phyloP scores from a whole-genome alignment of 2,113 vertebrate species.

The Cairina moschata region DNA sequence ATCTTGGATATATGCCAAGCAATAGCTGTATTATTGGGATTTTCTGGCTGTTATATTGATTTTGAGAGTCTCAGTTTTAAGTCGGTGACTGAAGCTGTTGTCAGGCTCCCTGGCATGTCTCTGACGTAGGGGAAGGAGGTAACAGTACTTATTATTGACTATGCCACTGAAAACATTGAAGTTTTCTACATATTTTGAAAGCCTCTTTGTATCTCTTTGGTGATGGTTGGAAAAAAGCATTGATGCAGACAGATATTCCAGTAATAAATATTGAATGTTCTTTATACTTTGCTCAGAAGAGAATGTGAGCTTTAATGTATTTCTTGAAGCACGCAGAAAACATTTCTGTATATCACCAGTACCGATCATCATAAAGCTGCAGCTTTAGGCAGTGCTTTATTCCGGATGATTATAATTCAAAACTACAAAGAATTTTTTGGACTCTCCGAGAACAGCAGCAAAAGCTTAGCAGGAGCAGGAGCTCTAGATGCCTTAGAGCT shows the following conservation, averaged over 20 bases:
- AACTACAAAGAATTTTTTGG: slow-evolving; percentile 2
- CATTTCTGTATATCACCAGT: neutral
- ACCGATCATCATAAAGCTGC: neutral
- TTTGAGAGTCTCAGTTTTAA: neutral
- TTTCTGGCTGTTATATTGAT: neutral
- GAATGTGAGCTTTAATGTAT: neutral
- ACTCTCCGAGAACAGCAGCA: neutral
- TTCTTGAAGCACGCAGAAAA: neutral
- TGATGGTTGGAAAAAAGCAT: neutral
- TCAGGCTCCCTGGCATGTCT: neutral
- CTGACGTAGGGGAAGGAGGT: neutral
- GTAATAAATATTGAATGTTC: neutral
- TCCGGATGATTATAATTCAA: slow-evolving; percentile 34
- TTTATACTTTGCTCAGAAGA: neutral
- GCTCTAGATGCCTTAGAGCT: neutral
- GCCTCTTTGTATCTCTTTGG: neutral
- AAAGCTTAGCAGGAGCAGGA: neutral
- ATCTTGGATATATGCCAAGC: neutral
- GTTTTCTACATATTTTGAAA: neutral
- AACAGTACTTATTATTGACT: neutral
- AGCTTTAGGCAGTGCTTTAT: slow-evolving; percentile 24
- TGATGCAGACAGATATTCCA: neutral
- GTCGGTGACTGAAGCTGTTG: neutral
- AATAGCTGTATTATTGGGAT: neutral
- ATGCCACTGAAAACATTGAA: neutral